Percentiles rank a stretch among this genome's conserved stretches.
phyloP scores from a whole-genome alignment of 1,140 invertebrate species.

The Drosophila burlai region DNA sequence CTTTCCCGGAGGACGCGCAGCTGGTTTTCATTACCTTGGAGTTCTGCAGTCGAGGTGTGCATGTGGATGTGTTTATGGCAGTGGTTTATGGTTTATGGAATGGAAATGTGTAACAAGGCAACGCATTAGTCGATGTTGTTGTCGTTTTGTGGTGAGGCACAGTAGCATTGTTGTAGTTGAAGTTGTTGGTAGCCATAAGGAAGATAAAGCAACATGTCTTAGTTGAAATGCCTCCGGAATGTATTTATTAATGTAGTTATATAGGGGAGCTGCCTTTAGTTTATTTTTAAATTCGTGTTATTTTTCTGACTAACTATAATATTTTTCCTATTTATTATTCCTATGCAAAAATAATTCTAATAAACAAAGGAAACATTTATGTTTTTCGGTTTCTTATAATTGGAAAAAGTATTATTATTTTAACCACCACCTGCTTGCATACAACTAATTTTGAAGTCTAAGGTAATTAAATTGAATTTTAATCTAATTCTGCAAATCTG shows the following conservation, averaged over 20 bases:
- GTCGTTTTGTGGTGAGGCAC: conserved; percentile 24
- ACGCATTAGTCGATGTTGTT: conserved; percentile 50
- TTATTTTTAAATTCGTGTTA: background rate
- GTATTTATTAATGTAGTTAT: background rate
- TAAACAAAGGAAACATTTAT: background rate
- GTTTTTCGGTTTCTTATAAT: too few species aligned
- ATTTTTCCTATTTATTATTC: too few species aligned
- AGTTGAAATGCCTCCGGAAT: conserved; percentile 20
- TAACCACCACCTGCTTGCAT: too few species aligned
- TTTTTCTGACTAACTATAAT: background rate
- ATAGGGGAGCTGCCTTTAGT: background rate
- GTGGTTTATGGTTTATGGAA: conserved; percentile 6
- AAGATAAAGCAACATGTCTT: conserved; percentile 51
- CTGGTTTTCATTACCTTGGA: conserved; percentile 74
- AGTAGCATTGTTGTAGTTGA: conserved; percentile 43
- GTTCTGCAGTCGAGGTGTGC: conserved; percentile 60
- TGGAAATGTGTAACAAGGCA: conserved; percentile 34
- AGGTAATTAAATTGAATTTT: too few species aligned
- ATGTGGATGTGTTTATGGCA: conserved; percentile 15
- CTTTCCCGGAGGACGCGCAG: background rate
- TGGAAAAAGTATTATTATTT: too few species aligned
- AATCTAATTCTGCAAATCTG: background rate
- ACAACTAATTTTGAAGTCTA: background rate
- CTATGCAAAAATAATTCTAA: background rate
- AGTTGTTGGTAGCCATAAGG: conserved; percentile 39